Conservation (phyloP, 1,140 invertebrate species). For the Elysia chlorotica region DNA sequence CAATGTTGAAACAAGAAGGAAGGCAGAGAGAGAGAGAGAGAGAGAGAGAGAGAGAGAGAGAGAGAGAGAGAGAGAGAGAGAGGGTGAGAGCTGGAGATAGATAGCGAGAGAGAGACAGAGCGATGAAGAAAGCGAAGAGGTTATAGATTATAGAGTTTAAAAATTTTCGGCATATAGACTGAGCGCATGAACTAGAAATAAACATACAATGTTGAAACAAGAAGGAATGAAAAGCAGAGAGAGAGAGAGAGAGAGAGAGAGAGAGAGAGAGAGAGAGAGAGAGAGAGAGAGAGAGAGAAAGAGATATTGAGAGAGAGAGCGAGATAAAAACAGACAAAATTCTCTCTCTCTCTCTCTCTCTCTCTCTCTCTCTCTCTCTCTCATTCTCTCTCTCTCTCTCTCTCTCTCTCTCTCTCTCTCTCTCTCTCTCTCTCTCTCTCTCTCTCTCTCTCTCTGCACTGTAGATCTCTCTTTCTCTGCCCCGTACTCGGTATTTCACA, state of each 20-base stretch:
- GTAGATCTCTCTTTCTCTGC: not conserved
- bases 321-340: not conserved
- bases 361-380: not conserved
- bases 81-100: not conserved
- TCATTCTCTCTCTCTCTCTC: not conserved
- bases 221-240: not conserved
- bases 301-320: not conserved
- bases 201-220: not conserved
- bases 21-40: not conserved
- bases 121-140: not conserved
- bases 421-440: not conserved
- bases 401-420: slow-evolving; percentile 5
- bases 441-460: not conserved
- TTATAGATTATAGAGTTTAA: not conserved
- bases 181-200: not conserved
- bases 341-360: not conserved
- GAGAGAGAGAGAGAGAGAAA: not conserved
- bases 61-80: not conserved
- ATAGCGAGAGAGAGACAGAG: not conserved
- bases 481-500: too few species aligned
- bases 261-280: slow-evolving; percentile 10
- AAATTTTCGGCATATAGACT: not conserved
- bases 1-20: not conserved
- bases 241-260: slow-evolving; percentile 7
- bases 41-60: too few species aligned